A percentile compares a stretch with the other conserved stretches of the same genome.
phyloP scores from a whole-genome alignment of 2,888 invertebrate genomes.

The Ethmia dodecea region DNA sequence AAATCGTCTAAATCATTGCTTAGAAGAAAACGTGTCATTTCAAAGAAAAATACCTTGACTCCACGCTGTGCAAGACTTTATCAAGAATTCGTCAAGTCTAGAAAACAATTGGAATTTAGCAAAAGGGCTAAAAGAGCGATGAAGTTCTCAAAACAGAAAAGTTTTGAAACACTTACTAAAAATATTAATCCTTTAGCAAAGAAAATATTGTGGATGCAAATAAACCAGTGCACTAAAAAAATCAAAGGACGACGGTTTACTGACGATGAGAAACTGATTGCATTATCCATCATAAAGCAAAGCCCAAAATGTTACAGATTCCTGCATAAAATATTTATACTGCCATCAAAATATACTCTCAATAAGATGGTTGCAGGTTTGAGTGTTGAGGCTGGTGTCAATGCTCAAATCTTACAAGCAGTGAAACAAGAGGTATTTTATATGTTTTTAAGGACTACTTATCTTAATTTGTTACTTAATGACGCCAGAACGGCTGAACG shows the following conservation, averaged over 20 bases:
- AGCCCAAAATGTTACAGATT: constrained; percentile 8
- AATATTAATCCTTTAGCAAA: constrained; percentile 11
- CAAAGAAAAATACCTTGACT: background rate
- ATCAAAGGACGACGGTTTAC: constrained; percentile 8
- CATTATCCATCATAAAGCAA: constrained; percentile 8
- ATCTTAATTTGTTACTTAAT: background rate
- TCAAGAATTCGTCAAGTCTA: background rate
- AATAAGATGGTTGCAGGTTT: constrained; percentile 12
- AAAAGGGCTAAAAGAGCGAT: constrained; percentile 1
- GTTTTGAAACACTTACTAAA: constrained; percentile 9
- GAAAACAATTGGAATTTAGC: background rate
- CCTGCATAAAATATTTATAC: constrained; percentile 5
- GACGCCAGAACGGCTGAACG: too few species aligned
- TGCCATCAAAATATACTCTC: constrained; percentile 11
- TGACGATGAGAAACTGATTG: constrained; percentile 7
- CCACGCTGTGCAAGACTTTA: background rate
- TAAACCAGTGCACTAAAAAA: constrained; percentile 6
- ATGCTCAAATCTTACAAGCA: constrained; percentile 13
- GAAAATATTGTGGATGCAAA: constrained; percentile 9
- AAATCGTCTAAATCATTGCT: too few species aligned
- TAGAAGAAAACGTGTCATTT: background rate
- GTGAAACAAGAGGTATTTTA: constrained; percentile 13
- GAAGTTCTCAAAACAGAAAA: constrained; percentile 10
- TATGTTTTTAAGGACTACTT: background rate
- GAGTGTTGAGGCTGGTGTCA: constrained; percentile 12